These are phyloP conservation scores for Syrmaticus mikado DNA, from an alignment of 2,113 vertebrate genomes.

Conservation along the genomic window DNA sequence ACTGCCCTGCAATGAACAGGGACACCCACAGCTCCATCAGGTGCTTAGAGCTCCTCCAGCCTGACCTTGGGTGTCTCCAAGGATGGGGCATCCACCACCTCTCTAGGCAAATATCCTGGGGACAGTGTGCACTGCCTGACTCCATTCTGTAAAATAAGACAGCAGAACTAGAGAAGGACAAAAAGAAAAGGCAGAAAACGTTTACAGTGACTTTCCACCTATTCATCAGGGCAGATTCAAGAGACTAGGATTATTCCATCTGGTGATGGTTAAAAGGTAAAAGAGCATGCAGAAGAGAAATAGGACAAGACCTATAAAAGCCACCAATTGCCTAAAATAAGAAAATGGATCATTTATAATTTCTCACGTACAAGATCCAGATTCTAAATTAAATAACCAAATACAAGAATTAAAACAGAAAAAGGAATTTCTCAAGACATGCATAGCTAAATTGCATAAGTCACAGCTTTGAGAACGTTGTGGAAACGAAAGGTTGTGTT, in stretches of 20 bases:
- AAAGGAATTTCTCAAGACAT: not conserved
- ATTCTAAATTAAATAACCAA: not conserved
- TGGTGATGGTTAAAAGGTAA: not conserved
- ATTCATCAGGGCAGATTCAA: not conserved
- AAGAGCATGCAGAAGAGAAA: not conserved
- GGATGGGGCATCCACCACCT: too few relatives aligned
- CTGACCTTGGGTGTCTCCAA: too few relatives aligned
- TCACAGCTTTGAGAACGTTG: not conserved
- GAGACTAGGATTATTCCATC: not conserved
- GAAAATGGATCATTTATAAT: not conserved
- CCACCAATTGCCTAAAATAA: not conserved
- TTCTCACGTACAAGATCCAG: not conserved
- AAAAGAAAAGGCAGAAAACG: not conserved
- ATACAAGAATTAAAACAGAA: not conserved
- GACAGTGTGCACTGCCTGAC: not conserved
- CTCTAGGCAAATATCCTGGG: not conserved
- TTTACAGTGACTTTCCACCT: not conserved
- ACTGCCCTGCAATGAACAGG: too few relatives aligned
- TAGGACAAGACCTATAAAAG: not conserved
- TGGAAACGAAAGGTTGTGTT: not conserved
- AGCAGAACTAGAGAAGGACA: not conserved
- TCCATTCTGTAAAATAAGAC: not conserved
- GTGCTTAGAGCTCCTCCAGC: too few relatives aligned
- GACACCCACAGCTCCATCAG: too few relatives aligned
- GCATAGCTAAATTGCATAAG: not conserved